Evolutionary conservation across 2,888 invertebrate genomes (phyloP).

Genomic region (Xylocampa areola): DNA sequence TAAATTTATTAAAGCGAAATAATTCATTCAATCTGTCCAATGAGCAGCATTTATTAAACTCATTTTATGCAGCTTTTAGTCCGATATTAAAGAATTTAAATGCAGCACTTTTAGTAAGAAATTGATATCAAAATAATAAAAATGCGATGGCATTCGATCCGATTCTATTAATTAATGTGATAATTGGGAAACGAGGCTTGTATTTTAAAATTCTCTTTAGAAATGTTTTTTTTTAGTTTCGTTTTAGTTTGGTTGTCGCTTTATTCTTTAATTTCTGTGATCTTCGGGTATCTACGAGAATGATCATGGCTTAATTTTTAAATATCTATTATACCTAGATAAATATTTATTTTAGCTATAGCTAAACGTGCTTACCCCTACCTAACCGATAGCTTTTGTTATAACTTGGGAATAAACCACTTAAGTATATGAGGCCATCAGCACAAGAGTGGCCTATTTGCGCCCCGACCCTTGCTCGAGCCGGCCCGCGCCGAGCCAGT

Average conservation of each 20-base stretch:
- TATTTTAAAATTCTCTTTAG: slow-evolving; percentile 9
- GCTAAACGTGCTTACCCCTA: too few species aligned
- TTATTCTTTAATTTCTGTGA: too few species aligned
- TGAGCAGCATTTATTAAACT: slow-evolving; percentile 8
- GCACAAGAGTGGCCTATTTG: too few species aligned
- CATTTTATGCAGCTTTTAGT: slow-evolving; percentile 18
- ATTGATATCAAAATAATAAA: slow-evolving; percentile 7
- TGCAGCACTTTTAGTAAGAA: slow-evolving; percentile 12
- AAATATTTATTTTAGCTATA: too few species aligned
- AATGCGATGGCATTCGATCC: slow-evolving; percentile 10
- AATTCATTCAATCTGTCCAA: slow-evolving; percentile 25
- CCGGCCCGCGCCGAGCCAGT: too few species aligned
- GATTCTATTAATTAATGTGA: slow-evolving; percentile 33
- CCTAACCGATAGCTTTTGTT: too few species aligned
- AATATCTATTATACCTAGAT: too few species aligned
- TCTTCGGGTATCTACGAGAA: too few species aligned
- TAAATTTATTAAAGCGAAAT: slow-evolving; percentile 25
- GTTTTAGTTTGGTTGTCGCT: background rate
- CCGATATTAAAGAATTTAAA: slow-evolving; percentile 38
- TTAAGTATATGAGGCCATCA: too few species aligned
- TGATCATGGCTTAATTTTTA: too few species aligned
- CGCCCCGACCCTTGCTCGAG: too few species aligned
- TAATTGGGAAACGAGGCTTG: slow-evolving; percentile 17
- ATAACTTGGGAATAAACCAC: too few species aligned
- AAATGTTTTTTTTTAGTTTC: background rate